Conservation (phyloP, 2,888 invertebrate genomes). For the Catonia carolina region DNA sequence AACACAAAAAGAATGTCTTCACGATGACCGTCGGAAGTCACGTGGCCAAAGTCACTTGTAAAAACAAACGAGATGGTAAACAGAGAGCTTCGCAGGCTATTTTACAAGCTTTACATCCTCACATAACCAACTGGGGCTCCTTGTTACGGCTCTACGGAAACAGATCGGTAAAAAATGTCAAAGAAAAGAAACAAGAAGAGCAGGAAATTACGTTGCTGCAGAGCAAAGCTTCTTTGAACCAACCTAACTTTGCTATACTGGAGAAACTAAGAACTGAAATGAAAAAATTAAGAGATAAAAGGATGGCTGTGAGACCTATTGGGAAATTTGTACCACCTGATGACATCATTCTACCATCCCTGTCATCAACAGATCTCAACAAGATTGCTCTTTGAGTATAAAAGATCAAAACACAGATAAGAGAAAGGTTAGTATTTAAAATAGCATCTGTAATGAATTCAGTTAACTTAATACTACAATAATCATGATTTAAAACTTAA, state of each 20-base stretch:
- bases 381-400: conserved; percentile 53
- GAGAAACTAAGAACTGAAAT: conserved; percentile 79
- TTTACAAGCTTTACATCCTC: conserved; percentile 87
- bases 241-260: conserved; percentile 85
- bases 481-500: no score
- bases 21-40: conserved; percentile 93
- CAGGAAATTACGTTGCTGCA: conserved; percentile 88
- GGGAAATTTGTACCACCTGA: conserved; percentile 59
- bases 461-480: no score
- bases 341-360: conserved; percentile 56
- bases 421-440: no score
- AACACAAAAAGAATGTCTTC: conserved; percentile 88
- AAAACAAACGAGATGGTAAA: conserved; percentile 94
- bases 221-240: conserved; percentile 80
- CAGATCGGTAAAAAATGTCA: conserved; percentile 81
- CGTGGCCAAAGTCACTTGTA: conserved; percentile 81
- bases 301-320: conserved; percentile 58
- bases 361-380: conserved; percentile 69
- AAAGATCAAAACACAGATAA: no score
- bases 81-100: conserved; percentile 94
- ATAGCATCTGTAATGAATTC: no score
- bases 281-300: conserved; percentile 57
- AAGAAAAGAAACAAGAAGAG: conserved; percentile 86
- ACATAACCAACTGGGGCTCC: conserved; percentile 91
- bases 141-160: conserved; percentile 88